Base-by-base conservation (phyloP, 2,113 vertebrate species). In the Onychorhynchus coronatus region DNA sequence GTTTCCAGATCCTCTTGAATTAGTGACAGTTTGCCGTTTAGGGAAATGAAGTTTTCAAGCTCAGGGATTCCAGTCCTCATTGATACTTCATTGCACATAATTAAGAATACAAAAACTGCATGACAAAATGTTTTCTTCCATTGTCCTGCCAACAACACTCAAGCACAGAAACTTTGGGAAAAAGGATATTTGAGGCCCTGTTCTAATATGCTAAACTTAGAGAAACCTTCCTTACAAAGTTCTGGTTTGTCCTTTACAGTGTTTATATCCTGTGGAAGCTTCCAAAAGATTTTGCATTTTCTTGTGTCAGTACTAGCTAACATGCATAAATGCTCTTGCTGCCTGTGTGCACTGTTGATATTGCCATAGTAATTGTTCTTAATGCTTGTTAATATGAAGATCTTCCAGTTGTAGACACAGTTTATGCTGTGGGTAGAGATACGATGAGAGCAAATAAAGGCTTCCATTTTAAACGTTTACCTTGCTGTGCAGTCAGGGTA, bases 391-490 rank as follows among this genome's bases (percentile, higher is more conserved):
- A 49, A 73, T 83, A 47, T 72, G 17, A 44, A 63, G 15, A 24
- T 83, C 31, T 33, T 81, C 23, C 0, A 5, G 20, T 37, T 89
- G 39, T 50, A 76, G 53, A 42, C 33, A 58, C 19, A 20, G 50
- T 77, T 92, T 73, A 42, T 92, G 37, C 53, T 92, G 52, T 80
- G 53, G 27, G 31, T 73, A 52, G n/a, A 49, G 44, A 73, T 42
- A 52, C 0, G 1, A n/a, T 12, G 15, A 59, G 24, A 85, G 31
- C 75, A 93, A 95, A 91, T 85, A 80, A 82, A 76, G 31, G 30
- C 39, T 95, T 55, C 39, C 4, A 5, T 93, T 96, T 90, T 75
- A 68, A 77, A 92, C 37, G 88, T 92, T 89, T 88, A 24, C 76
- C 46, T 88, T 58, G 44, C 47, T 74, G 14, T 72, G 70, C 50